These are phyloP conservation scores for Meleagris gallopavo DNA, from an alignment of 2,113 vertebrate species.

Conservation along the genomic window DNA sequence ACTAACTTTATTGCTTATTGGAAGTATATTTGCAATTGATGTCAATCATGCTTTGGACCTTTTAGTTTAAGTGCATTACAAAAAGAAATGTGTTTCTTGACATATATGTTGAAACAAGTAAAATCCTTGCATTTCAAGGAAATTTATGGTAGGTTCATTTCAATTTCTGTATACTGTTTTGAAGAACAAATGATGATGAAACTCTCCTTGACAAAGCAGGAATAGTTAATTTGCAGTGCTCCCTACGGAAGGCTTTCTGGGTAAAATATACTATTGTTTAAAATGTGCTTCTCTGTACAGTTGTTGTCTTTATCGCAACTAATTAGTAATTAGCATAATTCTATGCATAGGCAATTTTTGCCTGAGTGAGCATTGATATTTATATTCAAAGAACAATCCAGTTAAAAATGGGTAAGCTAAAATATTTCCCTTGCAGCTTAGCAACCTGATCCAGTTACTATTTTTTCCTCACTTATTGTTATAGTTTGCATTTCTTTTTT, in stretches of 20 bases:
- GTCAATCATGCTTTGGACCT: background rate
- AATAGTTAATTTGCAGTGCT: background rate
- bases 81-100: background rate
- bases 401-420: background rate
- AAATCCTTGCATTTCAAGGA: slow-evolving; percentile 3
- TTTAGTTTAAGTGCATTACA: background rate
- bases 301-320: background rate
- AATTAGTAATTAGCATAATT: background rate
- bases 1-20: background rate
- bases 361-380: background rate
- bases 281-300: background rate
- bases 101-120: background rate
- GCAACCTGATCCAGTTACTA: background rate
- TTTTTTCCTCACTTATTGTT: background rate
- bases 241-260: background rate
- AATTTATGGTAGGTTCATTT: background rate
- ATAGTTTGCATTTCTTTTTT: background rate
- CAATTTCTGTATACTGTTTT: background rate
- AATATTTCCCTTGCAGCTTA: slow-evolving; percentile 16
- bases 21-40: background rate
- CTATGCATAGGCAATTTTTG: background rate
- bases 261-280: background rate
- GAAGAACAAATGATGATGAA: background rate
- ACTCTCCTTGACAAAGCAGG: background rate
- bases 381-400: background rate